phyloP scores from a whole-genome alignment of 92 coral and sea anemone species.

The Epizoanthus rinbou region DNA sequence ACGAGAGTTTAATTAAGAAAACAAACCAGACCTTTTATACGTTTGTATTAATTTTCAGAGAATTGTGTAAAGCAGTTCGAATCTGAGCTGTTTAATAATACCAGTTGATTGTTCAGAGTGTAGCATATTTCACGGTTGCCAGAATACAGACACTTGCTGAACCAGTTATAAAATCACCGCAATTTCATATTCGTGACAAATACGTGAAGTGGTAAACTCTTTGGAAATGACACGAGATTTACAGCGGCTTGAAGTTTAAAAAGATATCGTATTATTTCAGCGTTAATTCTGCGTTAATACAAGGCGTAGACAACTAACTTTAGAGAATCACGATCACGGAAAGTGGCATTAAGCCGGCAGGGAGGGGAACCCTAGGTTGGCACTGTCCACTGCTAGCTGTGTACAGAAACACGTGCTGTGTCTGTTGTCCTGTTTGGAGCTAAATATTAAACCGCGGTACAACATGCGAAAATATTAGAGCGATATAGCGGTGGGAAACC shows the following conservation, averaged over 20 bases:
- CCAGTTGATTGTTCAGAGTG: neutral
- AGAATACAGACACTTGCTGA: neutral
- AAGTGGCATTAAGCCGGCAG: neutral
- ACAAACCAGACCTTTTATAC: neutral
- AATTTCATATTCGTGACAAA: neutral
- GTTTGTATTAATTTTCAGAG: neutral
- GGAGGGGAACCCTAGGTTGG: too few species aligned
- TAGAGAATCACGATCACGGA: constrained; percentile 9
- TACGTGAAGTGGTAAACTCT: neutral
- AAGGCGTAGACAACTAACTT: constrained; percentile 25
- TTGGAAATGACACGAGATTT: constrained; percentile 23
- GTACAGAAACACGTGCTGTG: constrained; percentile 8
- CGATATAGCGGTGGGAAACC: neutral
- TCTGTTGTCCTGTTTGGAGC: neutral
- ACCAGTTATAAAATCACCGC: neutral
- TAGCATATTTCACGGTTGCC: neutral
- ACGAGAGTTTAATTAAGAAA: neutral
- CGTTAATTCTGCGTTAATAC: constrained; percentile 24
- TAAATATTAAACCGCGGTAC: neutral
- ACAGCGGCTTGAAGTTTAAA: neutral
- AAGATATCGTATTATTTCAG: constrained; percentile 10
- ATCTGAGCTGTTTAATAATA: too few species aligned
- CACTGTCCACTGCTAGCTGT: too few species aligned
- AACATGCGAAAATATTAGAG: neutral
- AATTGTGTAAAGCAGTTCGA: neutral